Percentiles rank a stretch among this genome's conserved stretches.
Evolutionary conservation across 35 echinoderm and acorn worm species (phyloP).

Genomic region (Lytechinus variegatus): DNA sequence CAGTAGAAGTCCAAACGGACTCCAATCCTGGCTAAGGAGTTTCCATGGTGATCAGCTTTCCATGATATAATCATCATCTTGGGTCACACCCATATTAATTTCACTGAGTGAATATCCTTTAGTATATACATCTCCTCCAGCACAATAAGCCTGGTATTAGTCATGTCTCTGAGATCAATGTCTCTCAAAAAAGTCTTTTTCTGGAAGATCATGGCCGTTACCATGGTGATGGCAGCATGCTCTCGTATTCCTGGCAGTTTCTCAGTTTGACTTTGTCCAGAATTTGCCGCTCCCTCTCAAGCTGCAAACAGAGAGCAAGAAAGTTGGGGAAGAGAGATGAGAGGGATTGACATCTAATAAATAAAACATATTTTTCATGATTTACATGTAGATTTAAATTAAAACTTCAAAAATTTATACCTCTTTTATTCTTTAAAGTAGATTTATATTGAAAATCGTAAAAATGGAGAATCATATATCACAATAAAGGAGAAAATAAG

Average conservation of each 20-base stretch:
- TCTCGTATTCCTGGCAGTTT: not conserved
- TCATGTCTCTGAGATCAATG: not conserved
- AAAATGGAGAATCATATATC: no score
- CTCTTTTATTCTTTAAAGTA: no score
- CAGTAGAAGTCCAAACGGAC: not conserved
- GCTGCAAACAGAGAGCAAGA: slow-evolving; percentile 51
- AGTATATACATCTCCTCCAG: not conserved
- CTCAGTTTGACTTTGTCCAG: slow-evolving; percentile 91
- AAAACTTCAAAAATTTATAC: no score
- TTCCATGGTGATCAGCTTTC: not conserved
- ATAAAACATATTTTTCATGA: no score
- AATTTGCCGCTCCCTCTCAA: slow-evolving; percentile 89
- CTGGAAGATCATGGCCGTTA: not conserved
- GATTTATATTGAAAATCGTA: no score
- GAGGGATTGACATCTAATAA: no score
- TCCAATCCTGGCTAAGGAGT: not conserved
- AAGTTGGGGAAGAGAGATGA: not conserved
- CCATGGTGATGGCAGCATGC: not conserved
- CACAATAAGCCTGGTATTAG: not conserved
- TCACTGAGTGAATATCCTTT: not conserved
- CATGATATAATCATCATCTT: not conserved
- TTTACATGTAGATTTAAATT: no score
- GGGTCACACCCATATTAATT: not conserved
- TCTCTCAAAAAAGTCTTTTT: not conserved
- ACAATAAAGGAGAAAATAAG: no score